Evolutionary conservation across 2,888 invertebrate species (phyloP).

Genomic region (Rugalucina vietnamica): DNA sequence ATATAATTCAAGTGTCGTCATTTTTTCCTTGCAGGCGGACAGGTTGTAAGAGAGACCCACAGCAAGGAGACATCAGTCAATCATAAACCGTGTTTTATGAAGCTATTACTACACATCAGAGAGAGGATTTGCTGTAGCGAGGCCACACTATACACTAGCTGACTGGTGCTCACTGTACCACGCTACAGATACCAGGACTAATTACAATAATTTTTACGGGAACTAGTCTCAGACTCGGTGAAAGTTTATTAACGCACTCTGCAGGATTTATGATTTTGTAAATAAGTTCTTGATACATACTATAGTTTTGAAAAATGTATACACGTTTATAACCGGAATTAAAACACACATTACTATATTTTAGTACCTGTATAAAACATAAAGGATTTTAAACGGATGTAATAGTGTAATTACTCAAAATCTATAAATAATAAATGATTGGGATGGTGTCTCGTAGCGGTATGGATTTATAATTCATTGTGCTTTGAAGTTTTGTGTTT

Average conservation of each 20-base stretch:
- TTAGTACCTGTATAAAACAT: background rate
- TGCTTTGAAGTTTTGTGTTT: background rate
- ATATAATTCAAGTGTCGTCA: background rate
- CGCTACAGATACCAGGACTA: background rate
- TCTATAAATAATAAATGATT: background rate
- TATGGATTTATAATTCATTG: background rate
- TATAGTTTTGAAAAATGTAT: background rate
- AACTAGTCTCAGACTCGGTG: constrained; percentile 2
- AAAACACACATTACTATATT: background rate
- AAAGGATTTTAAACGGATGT: background rate
- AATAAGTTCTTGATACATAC: background rate
- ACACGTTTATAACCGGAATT: background rate
- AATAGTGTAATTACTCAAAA: background rate
- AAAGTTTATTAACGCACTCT: background rate
- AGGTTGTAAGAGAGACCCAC: background rate
- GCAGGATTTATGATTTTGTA: background rate
- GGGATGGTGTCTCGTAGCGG: background rate
- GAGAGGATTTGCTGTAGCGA: background rate
- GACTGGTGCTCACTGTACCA: constrained; percentile 3
- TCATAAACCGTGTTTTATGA: constrained; percentile 8
- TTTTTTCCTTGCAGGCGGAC: background rate
- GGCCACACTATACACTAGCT: background rate
- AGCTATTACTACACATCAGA: background rate
- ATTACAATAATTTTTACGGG: background rate
- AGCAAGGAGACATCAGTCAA: constrained; percentile 8